These are phyloP conservation scores for Oreochromis aureus DNA, from an alignment of 2,113 vertebrate genomes.

Conservation along the genomic window DNA sequence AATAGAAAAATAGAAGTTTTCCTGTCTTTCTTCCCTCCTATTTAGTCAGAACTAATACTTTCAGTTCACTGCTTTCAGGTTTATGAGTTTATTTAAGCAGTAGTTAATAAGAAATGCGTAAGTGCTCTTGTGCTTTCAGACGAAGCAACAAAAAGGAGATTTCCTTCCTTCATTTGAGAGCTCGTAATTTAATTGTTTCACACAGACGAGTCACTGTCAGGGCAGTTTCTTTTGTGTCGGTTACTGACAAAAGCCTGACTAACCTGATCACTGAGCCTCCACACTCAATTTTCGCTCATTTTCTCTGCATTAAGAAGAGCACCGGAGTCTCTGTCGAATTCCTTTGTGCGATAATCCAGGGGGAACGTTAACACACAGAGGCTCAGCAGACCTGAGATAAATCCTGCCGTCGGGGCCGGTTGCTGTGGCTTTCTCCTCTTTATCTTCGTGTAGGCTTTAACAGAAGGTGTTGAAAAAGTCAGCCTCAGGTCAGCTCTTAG, in stretches of 20 bases:
- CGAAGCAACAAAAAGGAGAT: not conserved
- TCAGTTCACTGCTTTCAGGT: not conserved
- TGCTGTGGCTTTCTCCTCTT: not conserved
- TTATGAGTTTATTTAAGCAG: not conserved
- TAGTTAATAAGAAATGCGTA: not conserved
- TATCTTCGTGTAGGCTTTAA: not conserved
- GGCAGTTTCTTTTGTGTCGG: not conserved
- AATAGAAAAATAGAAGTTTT: not conserved
- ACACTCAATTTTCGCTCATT: not conserved
- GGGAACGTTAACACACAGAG: not conserved
- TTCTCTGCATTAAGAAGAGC: not conserved
- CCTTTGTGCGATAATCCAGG: constrained; percentile 11
- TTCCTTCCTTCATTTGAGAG: not conserved
- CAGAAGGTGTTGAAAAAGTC: not conserved
- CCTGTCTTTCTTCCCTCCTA: not conserved
- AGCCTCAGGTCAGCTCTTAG: not conserved
- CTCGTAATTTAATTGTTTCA: not conserved
- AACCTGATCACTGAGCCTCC: not conserved
- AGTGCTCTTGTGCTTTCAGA: not conserved
- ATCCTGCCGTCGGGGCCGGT: not conserved
- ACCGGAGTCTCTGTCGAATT: not conserved
- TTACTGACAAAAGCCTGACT: not conserved
- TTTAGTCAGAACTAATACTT: not conserved
- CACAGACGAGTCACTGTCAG: not conserved
- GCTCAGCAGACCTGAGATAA: not conserved